phyloP scores from a whole-genome alignment of 1,140 invertebrate genomes.

The Caenorhabditis elegans region DNA sequence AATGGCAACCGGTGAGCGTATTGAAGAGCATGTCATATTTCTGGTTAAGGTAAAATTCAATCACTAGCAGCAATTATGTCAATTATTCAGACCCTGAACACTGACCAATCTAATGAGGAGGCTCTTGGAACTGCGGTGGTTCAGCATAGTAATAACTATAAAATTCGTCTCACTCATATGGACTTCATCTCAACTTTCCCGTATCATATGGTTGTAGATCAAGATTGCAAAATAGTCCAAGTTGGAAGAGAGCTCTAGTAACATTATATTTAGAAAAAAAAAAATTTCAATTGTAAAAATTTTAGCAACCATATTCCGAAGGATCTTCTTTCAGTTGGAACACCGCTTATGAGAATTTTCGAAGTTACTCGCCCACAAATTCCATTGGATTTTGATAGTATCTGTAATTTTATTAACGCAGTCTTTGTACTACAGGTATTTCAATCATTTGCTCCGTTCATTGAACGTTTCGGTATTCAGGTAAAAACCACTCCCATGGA shows the following conservation, averaged over 20 bases:
- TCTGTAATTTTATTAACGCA: conserved; percentile 65
- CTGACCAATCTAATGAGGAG: conserved; percentile 24
- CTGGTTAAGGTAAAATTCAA: conserved; percentile 41
- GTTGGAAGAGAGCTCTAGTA: conserved; percentile 60
- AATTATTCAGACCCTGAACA: background rate
- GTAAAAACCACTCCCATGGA: conserved; percentile 55
- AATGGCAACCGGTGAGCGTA: conserved; percentile 50
- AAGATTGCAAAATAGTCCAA: conserved; percentile 60
- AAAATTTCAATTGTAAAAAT: background rate
- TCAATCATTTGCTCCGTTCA: background rate
- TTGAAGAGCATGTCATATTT: conserved; percentile 54
- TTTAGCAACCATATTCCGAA: conserved; percentile 52
- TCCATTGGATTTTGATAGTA: conserved; percentile 63
- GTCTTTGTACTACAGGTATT: conserved; percentile 61
- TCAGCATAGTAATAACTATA: conserved; percentile 31
- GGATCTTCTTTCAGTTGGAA: conserved; percentile 58
- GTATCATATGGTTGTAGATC: conserved; percentile 68
- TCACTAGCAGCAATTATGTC: background rate
- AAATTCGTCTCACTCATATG: conserved; percentile 31
- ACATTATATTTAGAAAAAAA: background rate
- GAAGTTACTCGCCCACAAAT: conserved; percentile 63
- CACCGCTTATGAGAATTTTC: conserved; percentile 60
- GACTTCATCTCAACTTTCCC: conserved; percentile 61
- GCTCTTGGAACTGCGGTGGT: background rate
- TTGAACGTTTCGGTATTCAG: background rate